These are phyloP conservation scores for Peromyscus eremicus DNA, from an alignment of 2,797 vertebrate species.

Conservation along the genomic window DNA sequence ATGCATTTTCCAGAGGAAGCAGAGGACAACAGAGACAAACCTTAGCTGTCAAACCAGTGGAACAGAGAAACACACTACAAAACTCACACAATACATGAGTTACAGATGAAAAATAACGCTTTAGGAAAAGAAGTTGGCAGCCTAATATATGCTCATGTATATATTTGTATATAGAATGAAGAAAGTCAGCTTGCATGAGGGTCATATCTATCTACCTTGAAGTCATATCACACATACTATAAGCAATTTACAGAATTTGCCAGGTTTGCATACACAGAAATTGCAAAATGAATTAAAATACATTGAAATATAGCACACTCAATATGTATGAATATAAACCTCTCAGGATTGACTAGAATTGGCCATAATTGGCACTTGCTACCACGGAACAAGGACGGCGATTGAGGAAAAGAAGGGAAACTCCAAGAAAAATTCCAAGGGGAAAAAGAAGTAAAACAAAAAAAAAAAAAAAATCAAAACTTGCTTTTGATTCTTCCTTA, in stretches of 20 bases:
- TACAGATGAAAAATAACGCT: conserved; percentile 79
- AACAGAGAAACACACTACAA: conserved; percentile 83
- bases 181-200: conserved; percentile 86
- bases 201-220: conserved; percentile 86
- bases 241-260: conserved; percentile 90
- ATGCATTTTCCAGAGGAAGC: conserved; percentile 86
- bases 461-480: neutral
- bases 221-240: conserved; percentile 87
- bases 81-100: conserved; percentile 79
- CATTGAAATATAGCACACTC: conserved; percentile 86
- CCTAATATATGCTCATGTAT: conserved; percentile 82
- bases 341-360: conserved; percentile 84
- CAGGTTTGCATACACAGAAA: conserved; percentile 88
- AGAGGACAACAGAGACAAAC: conserved; percentile 72
- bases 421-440: conserved; percentile 41
- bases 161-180: conserved; percentile 87
- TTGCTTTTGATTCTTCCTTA: neutral
- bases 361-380: conserved; percentile 81
- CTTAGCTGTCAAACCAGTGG: conserved; percentile 76
- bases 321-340: conserved; percentile 85
- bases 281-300: conserved; percentile 89
- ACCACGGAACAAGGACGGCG: conserved; percentile 77
- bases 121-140: conserved; percentile 77
- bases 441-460: neutral
- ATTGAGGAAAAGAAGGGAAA: conserved; percentile 64